Evolutionary conservation across 2,888 invertebrate genomes (phyloP), one percentile per base, ranked within the genome.

Genomic region (Melieria crassipennis): DNA sequence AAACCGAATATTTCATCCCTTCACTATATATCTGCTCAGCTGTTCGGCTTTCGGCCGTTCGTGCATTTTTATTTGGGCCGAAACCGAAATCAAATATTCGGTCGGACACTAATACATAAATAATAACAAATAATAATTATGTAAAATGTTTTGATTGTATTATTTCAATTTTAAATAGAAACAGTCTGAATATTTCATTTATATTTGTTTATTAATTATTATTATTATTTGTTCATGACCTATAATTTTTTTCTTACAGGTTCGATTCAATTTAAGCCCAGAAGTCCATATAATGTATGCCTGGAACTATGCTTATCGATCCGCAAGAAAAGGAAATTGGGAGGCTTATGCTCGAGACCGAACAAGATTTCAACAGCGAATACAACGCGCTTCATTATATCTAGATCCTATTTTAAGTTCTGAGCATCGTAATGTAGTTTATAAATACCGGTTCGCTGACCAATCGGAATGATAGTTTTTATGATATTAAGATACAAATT

Each of bases 281-380:
- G 86, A 87, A 73, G 88, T 91, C 58, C 90, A 89, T 80, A 88
- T 89, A 65, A 89, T 91, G 89, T 82, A 89, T 5, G 88, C 89
- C 3, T 91, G 91, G 91, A 84, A 89, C 65, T 90, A 86, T 80
- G 91, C 91, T 1, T 90, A 91, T 73, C 84, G 89, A 5, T 89
- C 89, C 63, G 90, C 91, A 9, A 85, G 91, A 7, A 87, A 88
- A 46, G 90, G 91, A 0, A 87, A 88, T 70, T 92, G 91, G 92
- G 90, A 91, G 81, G 83, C 88, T 72, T 85, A 86, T 76, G 89
- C 89, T 0, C 81, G 89, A 0, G 92, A 92, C 80, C 81, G 84
- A 16, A 79, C 77, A 58, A 79, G 86, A 73, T 86, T 87, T 77
- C 78, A 79, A 65, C 75, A 82, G 45, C 78, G 86, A 56, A 82